Evolutionary conservation across 1,140 invertebrate genomes (phyloP).

Genomic region (Monochamus saltuarius): DNA sequence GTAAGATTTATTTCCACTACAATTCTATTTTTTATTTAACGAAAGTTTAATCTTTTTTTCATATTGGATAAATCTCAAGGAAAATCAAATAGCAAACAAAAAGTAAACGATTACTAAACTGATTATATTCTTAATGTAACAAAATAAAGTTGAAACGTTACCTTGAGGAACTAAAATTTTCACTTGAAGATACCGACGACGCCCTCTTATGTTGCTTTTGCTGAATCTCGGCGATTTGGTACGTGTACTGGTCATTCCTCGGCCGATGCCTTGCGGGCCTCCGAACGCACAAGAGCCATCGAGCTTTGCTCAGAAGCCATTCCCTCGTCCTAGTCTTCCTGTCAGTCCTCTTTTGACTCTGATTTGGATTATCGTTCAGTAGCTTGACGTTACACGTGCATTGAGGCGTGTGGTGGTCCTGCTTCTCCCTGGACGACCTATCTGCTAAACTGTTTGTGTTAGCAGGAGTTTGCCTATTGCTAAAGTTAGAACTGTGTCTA

Average conservation of each 20-base stretch:
- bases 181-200: slow-evolving; percentile 82
- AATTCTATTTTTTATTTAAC: no score
- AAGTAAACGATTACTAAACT: no score
- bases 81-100: no score
- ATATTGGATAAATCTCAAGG: no score
- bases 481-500: slow-evolving; percentile 84
- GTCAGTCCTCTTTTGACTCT: slow-evolving; percentile 38
- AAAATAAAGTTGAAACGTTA: slow-evolving; percentile 37
- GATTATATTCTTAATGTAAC: no score
- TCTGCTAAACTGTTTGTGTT: slow-evolving; percentile 85
- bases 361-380: slow-evolving; percentile 41
- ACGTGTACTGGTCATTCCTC: slow-evolving; percentile 71
- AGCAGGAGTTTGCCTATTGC: slow-evolving; percentile 82
- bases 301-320: slow-evolving; percentile 56
- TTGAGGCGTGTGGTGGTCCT: slow-evolving; percentile 57
- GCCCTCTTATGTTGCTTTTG: slow-evolving; percentile 74
- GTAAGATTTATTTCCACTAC: no score
- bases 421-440: slow-evolving; percentile 68
- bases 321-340: slow-evolving; percentile 46
- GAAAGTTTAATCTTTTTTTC: no score
- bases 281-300: slow-evolving; percentile 51
- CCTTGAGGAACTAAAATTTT: slow-evolving; percentile 82
- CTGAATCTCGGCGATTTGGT: slow-evolving; percentile 77
- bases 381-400: slow-evolving; percentile 74
- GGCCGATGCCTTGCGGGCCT: slow-evolving; percentile 45